phyloP scores from a whole-genome alignment of 2,113 vertebrate species.

The Pollachius pollachius region DNA sequence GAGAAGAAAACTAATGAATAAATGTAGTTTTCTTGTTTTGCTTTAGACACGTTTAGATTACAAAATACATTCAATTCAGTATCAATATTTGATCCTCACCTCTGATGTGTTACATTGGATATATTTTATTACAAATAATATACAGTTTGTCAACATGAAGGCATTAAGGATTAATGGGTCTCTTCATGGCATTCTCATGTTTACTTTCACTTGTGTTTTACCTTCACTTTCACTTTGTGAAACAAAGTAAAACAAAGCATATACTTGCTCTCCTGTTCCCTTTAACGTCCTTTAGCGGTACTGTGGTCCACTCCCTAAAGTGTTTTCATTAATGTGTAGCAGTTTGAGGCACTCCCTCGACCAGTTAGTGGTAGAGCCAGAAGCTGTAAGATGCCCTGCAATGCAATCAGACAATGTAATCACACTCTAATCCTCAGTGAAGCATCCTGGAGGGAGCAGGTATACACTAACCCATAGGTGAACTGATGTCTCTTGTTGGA shows the following conservation, averaged over 20 bases:
- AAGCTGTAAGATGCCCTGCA: conserved; percentile 21
- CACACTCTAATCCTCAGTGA: conserved; percentile 43
- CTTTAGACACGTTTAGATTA: background rate
- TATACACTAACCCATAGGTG: conserved; percentile 49
- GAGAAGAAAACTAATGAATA: background rate
- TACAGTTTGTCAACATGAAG: no score
- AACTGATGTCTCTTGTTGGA: conserved; percentile 53
- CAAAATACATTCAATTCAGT: background rate
- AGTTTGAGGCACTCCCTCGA: background rate
- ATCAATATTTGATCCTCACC: no score
- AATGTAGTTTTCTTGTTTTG: background rate
- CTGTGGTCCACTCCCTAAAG: background rate
- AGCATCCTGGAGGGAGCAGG: conserved; percentile 45
- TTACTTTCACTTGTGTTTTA: no score
- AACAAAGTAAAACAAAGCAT: no score
- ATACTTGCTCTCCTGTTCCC: no score
- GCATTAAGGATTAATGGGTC: no score
- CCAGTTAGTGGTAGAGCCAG: conserved; percentile 35
- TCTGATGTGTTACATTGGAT: no score
- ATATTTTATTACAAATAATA: no score
- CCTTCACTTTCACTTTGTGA: no score
- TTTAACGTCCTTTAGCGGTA: background rate
- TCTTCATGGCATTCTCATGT: no score
- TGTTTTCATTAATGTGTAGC: background rate
- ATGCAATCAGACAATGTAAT: conserved; percentile 45